These are phyloP conservation scores for Kryptopterus vitreolus DNA, from an alignment of 2,797 vertebrate species.

Conservation along the genomic window DNA sequence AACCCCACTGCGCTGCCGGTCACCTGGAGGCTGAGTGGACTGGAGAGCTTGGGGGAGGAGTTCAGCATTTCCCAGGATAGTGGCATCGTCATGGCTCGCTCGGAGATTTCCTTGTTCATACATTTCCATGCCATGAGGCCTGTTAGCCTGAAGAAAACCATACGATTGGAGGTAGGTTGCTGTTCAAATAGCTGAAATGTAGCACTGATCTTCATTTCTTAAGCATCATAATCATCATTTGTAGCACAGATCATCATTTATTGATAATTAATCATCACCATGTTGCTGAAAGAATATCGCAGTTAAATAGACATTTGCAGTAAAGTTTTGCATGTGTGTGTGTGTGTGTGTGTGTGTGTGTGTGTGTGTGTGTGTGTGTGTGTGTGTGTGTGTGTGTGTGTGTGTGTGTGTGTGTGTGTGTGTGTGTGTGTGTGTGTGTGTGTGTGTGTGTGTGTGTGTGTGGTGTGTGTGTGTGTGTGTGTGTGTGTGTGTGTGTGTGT, in stretches of 20 bases:
- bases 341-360: not conserved
- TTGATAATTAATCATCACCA: no score
- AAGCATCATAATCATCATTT: no score
- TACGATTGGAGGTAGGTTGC: conserved; percentile 83
- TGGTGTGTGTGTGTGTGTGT: not conserved
- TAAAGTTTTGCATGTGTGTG: not conserved
- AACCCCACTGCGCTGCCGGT: conserved; percentile 77
- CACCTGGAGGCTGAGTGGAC: conserved; percentile 80
- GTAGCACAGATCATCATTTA: no score
- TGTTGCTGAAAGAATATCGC: no score
- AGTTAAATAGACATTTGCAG: not conserved
- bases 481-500: conserved; percentile 15
- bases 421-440: no score
- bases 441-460: no score
- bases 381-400: no score
- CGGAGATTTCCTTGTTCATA: conserved; percentile 69
- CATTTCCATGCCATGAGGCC: conserved; percentile 76
- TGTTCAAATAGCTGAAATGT: not conserved
- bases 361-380: no score
- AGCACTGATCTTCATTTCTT: not conserved
- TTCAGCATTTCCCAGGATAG: conserved; percentile 73
- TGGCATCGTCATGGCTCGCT: conserved; percentile 69
- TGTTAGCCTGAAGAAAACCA: conserved; percentile 72
- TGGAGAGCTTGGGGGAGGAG: conserved; percentile 82
- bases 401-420: not conserved